Evolutionary conservation across 2,888 invertebrate species (phyloP), one percentile per base, ranked within the genome.

Genomic region (Drosophila prostipennis): DNA sequence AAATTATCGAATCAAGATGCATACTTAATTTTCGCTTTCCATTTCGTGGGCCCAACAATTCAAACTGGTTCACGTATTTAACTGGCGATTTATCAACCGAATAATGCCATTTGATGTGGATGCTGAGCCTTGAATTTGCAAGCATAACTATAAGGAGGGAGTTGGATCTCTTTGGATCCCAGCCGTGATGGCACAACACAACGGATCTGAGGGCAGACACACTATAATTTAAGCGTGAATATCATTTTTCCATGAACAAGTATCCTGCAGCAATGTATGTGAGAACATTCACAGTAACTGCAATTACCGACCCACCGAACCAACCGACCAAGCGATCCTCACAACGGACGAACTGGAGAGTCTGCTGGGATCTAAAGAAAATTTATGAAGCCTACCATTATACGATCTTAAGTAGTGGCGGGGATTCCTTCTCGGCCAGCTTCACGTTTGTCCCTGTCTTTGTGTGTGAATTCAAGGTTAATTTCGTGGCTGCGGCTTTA

Each of bases 201-300:
- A 77, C 74, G 54, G 46, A 65, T 71, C 72, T 36, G 60, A 72
- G 60, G 65, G 84, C 49, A 69, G 78, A 87, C 83, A 80, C 79
- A 79, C 89, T 87, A 85, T 85, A 85, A 85, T 88, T 85, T 86
- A 65, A 86, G 81, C 87, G 79, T 83, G 89, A 85, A 85, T 85
- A 85, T 88, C 84, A 85, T 85, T 88, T 85, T 88, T 85, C 87
- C 84, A 88, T 88, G 84, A 85, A 85, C 84, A 85, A 85, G 84
- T 88, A 88, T 80, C 84, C 84, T 85, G 80, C 67, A 88, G 84
- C 89, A 74, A 75, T 79, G 77, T 51, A 83, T 87, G 87, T 88
- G 89, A 86, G 84, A 86, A 86, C 83, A 86, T 88, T 86, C 88
- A 88, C 87, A 84, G 84, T 83, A 86, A 88, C 86, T 88, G 84